Conservation (phyloP, 2,888 invertebrate species). For the Cryptocephalus primarius region DNA sequence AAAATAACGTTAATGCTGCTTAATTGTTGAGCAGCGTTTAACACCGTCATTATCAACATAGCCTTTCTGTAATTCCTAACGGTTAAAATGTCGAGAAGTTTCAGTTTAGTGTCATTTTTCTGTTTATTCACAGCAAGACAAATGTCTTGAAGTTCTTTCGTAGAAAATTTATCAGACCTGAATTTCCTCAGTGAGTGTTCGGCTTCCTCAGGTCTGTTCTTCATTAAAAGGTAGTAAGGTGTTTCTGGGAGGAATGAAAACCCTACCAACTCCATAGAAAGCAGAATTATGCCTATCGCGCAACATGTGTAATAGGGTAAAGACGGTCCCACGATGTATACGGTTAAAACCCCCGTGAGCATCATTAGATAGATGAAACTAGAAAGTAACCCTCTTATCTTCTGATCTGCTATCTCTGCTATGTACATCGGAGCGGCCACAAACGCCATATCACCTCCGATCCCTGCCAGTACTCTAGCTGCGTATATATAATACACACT, state of each 20-base stretch:
- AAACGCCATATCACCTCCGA: constrained; percentile 32
- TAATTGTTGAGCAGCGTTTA: constrained; percentile 33
- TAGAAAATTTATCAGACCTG: constrained; percentile 18
- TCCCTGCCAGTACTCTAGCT: constrained; percentile 27
- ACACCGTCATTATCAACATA: constrained; percentile 29
- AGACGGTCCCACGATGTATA: constrained; percentile 29
- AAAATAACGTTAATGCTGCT: constrained; percentile 33
- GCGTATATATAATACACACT: constrained; percentile 23
- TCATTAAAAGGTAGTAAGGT: constrained; percentile 29
- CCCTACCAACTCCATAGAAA: constrained; percentile 24
- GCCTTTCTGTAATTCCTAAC: constrained; percentile 31
- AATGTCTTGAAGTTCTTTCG: constrained; percentile 30
- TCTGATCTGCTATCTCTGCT: constrained; percentile 33
- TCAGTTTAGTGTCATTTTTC: constrained; percentile 16
- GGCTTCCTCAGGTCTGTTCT: constrained; percentile 24
- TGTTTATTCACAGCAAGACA: constrained; percentile 26
- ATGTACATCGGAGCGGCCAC: constrained; percentile 34
- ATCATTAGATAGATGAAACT: constrained; percentile 32
- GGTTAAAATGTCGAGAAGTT: constrained; percentile 22
- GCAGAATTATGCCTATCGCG: constrained; percentile 25
- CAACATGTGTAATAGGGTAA: constrained; percentile 25
- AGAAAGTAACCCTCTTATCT: constrained; percentile 30
- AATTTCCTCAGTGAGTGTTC: constrained; percentile 24
- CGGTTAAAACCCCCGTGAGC: constrained; percentile 28
- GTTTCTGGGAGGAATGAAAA: constrained; percentile 34